A percentile compares a stretch with the other conserved stretches of the same genome.
These are phyloP conservation scores for Thunnus maccoyii DNA, from an alignment of 2,113 vertebrate species.

Conservation along the genomic window DNA sequence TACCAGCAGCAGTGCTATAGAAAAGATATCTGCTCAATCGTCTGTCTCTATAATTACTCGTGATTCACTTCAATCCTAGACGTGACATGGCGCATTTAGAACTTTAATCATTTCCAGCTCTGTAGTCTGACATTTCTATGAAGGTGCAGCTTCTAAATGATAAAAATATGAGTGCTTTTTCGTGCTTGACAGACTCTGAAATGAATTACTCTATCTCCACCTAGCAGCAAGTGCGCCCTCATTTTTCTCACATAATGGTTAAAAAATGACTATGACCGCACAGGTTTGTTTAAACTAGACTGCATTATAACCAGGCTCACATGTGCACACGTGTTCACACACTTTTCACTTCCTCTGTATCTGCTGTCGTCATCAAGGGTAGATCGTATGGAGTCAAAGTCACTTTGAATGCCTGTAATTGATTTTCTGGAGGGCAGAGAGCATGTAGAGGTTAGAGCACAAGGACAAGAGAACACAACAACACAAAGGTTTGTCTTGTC, in stretches of 20 bases:
- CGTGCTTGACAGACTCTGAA: slow-evolving; percentile 72
- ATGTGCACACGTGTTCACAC: slow-evolving; percentile 1
- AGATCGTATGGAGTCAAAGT: slow-evolving; percentile 44
- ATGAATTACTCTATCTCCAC: slow-evolving; percentile 76
- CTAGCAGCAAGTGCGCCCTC: slow-evolving; percentile 46
- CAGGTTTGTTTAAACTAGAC: slow-evolving; percentile 77
- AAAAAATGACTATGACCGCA: slow-evolving; percentile 52
- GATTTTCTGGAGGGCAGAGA: slow-evolving; percentile 48
- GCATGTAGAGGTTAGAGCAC: slow-evolving; percentile 46
- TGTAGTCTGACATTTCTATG: slow-evolving; percentile 79
- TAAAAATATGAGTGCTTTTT: slow-evolving; percentile 74
- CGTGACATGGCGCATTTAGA: slow-evolving; percentile 56
- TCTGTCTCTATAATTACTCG: slow-evolving; percentile 66
- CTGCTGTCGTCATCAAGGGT: slow-evolving; percentile 46
- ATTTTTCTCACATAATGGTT: slow-evolving; percentile 54
- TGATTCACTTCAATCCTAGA: slow-evolving; percentile 65
- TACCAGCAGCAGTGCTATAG: slow-evolving; percentile 14
- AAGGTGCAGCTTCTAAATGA: slow-evolving; percentile 76
- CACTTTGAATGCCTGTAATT: slow-evolving; percentile 60
- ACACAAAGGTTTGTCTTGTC: slow-evolving; percentile 53
- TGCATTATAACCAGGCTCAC: slow-evolving; percentile 59
- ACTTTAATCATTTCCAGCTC: slow-evolving; percentile 80
- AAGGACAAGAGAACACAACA: slow-evolving; percentile 52
- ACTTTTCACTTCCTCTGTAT: slow-evolving; percentile 47
- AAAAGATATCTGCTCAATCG: slow-evolving; percentile 47